A percentile compares a stretch with the other conserved stretches of the same genome.
Evolutionary conservation across 2,797 vertebrate genomes (phyloP).

Genomic region (Phyllotis vaccarum): DNA sequence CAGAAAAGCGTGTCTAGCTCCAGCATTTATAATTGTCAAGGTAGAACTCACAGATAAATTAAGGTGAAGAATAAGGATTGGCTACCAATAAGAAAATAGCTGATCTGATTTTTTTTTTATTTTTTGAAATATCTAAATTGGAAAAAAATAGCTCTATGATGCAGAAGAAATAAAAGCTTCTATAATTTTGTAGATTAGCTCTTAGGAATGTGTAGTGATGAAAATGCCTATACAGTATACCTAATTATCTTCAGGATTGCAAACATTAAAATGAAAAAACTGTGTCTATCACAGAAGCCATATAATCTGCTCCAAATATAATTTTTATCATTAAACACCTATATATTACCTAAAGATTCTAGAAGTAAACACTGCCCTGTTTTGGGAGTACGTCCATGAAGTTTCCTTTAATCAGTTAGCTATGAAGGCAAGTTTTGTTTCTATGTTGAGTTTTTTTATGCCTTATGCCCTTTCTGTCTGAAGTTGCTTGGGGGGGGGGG

Average conservation of each 20-base stretch:
- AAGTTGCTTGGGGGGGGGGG: neutral
- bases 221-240: neutral
- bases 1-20: neutral
- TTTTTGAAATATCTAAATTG: constrained; percentile 40
- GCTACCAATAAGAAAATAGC: constrained; percentile 36
- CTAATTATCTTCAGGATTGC: constrained; percentile 30
- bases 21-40: neutral
- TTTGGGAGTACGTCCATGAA: constrained; percentile 19
- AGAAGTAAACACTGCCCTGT: neutral
- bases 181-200: constrained; percentile 48
- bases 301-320: neutral
- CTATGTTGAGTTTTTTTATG: constrained; percentile 28
- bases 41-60: neutral
- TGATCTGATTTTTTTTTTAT: constrained; percentile 44
- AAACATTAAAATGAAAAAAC: constrained; percentile 10
- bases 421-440: neutral
- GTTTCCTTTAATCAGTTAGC: neutral
- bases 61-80: neutral
- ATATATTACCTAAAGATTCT: constrained; percentile 8
- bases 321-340: constrained; percentile 16
- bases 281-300: neutral
- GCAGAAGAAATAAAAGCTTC: constrained; percentile 46
- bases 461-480: neutral
- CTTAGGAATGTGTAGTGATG: constrained; percentile 1
- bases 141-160: constrained; percentile 47